Evolutionary conservation across 2,797 vertebrate species (phyloP), one percentile per base, ranked within the genome.

Genomic region (Anguilla obscura): DNA sequence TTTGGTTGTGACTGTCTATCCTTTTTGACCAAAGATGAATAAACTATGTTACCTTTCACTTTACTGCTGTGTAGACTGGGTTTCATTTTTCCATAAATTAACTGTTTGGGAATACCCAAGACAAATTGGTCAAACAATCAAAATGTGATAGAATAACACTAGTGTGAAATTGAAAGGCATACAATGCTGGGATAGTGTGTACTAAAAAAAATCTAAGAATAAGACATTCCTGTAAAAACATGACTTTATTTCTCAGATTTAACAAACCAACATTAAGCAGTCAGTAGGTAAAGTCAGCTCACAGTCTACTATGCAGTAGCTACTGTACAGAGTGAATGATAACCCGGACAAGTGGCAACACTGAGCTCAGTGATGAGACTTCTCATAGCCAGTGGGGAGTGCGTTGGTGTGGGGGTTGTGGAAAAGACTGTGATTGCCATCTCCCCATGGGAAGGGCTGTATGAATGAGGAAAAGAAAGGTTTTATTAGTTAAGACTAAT

Each of bases 391-490:
- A 0, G 95, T 93, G 1, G 97, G 97, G 74, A 98, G 94, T 71
- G 97, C 0, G 24, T 98, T 98, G 87, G 94, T 24, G 74, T 94
- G 96, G 36, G 94, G 0, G 87, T 98, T 98, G 94, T 98, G 97
- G 95, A 98, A 97, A 14, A 98, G 90, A 0, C 92, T 89, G 91
- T 97, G 97, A 94, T 98, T 97, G 52, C 97, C 97, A 66, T 98
- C 97, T 0, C 97, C 97, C 97, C 97, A 98, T 2, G 97, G 95
- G 88, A 94, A 98, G 90, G 88, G 96, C 97, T 98, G 93, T 0
- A n/a, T 86, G 89, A 84, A 50, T 21, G 16, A 91, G 10, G 88
- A 18, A 89, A 33, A 60, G 71, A 30, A 40, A 63, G 33, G 3
- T 8, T 21, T n/a, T 27, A 4, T 21, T 3, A n/a, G 60, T 71